Conservation (phyloP, 2,888 invertebrate species). For the Lasioglossum lativentre region DNA sequence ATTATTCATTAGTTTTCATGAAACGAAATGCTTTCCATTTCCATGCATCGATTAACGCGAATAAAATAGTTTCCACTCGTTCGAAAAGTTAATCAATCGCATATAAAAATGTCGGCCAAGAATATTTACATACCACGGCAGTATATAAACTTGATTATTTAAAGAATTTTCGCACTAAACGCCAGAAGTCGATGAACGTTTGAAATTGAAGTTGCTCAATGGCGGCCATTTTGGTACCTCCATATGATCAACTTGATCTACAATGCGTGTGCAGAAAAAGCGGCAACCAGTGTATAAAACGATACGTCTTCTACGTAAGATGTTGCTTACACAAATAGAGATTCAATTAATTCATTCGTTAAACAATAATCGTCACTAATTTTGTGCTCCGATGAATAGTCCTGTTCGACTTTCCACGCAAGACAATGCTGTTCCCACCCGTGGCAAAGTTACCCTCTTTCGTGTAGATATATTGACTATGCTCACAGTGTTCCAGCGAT, state of each 20-base stretch:
- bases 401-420: neutral
- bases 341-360: neutral
- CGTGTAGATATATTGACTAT: neutral
- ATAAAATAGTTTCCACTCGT: neutral
- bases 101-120: neutral
- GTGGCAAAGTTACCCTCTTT: neutral
- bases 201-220: neutral
- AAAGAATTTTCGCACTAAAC: too few species aligned
- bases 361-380: neutral
- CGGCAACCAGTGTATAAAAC: conserved; percentile 5
- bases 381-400: neutral
- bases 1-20: too few species aligned
- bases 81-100: neutral
- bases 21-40: neutral
- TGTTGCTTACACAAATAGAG: neutral
- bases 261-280: conserved; percentile 4
- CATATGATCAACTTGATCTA: neutral
- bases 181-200: conserved; percentile 23
- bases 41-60: neutral
- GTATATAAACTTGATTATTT: neutral
- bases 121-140: conserved; percentile 9
- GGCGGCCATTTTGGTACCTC: neutral
- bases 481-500: neutral
- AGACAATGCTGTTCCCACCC: neutral
- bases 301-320: neutral